Evolutionary conservation across 2,888 invertebrate species (phyloP).

Genomic region (Carterocephalus palaemon): DNA sequence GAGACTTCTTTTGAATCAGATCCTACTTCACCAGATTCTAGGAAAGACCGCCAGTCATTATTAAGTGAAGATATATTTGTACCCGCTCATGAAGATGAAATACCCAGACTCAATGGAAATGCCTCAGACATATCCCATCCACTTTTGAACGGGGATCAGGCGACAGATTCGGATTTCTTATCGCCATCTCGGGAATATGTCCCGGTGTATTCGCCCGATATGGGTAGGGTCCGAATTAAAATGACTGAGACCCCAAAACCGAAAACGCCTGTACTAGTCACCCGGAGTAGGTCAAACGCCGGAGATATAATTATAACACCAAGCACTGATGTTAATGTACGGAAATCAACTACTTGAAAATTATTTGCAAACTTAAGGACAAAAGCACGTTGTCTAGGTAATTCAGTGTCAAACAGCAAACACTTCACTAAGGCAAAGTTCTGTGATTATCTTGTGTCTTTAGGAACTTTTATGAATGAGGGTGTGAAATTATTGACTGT

Average conservation of each 20-base stretch:
- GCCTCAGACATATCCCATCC: conserved; percentile 73
- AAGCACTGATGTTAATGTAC: conserved; percentile 50
- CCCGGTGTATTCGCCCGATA: conserved; percentile 82
- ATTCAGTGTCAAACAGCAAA: conserved; percentile 68
- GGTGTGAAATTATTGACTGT: conserved; percentile 50
- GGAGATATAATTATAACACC: conserved; percentile 87
- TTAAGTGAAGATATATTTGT: conserved; percentile 74
- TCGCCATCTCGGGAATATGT: conserved; percentile 70
- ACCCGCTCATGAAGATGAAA: conserved; percentile 68
- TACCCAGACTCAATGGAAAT: conserved; percentile 65
- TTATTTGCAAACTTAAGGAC: conserved; percentile 44
- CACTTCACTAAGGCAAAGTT: conserved; percentile 73
- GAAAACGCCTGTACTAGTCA: conserved; percentile 89
- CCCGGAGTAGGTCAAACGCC: conserved; percentile 85
- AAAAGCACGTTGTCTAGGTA: conserved; percentile 58
- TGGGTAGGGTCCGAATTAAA: conserved; percentile 88
- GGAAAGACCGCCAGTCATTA: conserved; percentile 68
- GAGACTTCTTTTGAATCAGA: conserved; percentile 65
- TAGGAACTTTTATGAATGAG: conserved; percentile 47
- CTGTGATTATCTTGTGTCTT: conserved; percentile 68
- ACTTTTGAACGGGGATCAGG: conserved; percentile 66
- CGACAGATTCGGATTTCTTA: conserved; percentile 61
- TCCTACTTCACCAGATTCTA: conserved; percentile 65
- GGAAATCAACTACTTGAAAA: conserved; percentile 71
- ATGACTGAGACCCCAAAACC: conserved; percentile 87